Conservation (phyloP, 2,113 vertebrate genomes). For the Setophaga kirtlandii region DNA sequence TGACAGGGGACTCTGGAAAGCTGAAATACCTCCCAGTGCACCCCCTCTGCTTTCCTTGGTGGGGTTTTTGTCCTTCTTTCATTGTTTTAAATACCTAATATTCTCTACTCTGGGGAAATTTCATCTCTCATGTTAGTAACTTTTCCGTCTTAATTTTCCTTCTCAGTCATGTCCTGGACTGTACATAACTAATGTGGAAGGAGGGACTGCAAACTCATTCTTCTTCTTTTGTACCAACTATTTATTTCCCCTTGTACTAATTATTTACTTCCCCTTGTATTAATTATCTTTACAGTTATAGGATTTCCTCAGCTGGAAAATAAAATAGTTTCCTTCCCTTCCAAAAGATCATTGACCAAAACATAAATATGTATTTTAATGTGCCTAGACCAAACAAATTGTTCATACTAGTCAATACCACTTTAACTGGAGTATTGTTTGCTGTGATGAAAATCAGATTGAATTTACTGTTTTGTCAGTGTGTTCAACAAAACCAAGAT, state of each 20-base stretch:
- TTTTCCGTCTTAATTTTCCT: neutral
- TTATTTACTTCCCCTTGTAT: neutral
- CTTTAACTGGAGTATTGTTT: neutral
- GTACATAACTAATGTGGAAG: neutral
- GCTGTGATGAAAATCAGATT: neutral
- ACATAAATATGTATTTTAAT: neutral
- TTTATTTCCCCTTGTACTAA: neutral
- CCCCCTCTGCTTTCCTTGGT: neutral
- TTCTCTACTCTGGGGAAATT: neutral
- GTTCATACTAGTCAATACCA: neutral
- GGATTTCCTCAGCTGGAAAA: constrained; percentile 22
- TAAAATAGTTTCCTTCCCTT: neutral
- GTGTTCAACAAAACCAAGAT: neutral
- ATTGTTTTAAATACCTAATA: neutral
- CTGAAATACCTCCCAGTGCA: neutral
- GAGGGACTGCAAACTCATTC: neutral
- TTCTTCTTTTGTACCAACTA: neutral
- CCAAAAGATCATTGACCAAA: neutral
- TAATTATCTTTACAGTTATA: neutral
- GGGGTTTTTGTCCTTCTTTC: neutral
- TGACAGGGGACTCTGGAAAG: neutral
- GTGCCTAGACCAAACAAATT: neutral
- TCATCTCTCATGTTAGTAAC: neutral
- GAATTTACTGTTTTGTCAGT: neutral
- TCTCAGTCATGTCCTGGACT: neutral